Percentiles rank a stretch among this genome's conserved stretches.
Conservation (phyloP, 30 jellyfish, hydroid and myxozoan species). For the Cassiopea xamachana region DNA sequence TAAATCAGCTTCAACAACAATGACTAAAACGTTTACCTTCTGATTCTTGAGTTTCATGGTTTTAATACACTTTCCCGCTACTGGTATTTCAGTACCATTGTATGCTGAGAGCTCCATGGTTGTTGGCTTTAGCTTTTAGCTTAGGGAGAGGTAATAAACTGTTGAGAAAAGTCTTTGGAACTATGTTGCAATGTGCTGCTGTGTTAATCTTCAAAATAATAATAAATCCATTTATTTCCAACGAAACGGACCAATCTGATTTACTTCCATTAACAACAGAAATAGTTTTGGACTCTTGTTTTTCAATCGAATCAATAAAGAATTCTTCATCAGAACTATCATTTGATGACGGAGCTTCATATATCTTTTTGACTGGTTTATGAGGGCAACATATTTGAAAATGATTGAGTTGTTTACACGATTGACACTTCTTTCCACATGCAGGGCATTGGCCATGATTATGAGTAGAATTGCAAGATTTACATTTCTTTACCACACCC, state of each 20-base stretch:
- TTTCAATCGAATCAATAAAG: not conserved
- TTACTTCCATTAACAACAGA: not conserved
- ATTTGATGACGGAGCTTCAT: not conserved
- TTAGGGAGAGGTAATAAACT: not conserved
- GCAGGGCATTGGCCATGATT: slow-evolving; percentile 58
- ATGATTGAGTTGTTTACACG: slow-evolving; percentile 31
- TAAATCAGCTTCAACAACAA: slow-evolving; percentile 21
- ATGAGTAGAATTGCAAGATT: slow-evolving; percentile 22
- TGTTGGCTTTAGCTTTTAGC: not conserved
- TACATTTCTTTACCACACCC: not conserved
- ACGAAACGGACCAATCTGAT: not conserved
- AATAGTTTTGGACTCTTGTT: not conserved
- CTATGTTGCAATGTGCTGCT: slow-evolving; percentile 10
- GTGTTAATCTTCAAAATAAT: not conserved
- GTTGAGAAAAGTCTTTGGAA: slow-evolving; percentile 10
- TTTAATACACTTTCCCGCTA: not conserved
- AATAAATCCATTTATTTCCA: not conserved
- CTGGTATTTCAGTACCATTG: slow-evolving; percentile 21
- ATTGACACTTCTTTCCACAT: slow-evolving; percentile 29
- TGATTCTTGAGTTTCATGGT: not conserved
- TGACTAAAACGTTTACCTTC: not conserved
- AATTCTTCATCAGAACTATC: slow-evolving; percentile 8
- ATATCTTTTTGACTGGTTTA: slow-evolving; percentile 29
- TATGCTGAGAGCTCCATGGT: slow-evolving; percentile 41
- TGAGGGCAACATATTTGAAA: slow-evolving; percentile 47